Evolutionary conservation across 2,113 vertebrate genomes (phyloP), one percentile per base, ranked within the genome.

Genomic region (Nettapus auritus): DNA sequence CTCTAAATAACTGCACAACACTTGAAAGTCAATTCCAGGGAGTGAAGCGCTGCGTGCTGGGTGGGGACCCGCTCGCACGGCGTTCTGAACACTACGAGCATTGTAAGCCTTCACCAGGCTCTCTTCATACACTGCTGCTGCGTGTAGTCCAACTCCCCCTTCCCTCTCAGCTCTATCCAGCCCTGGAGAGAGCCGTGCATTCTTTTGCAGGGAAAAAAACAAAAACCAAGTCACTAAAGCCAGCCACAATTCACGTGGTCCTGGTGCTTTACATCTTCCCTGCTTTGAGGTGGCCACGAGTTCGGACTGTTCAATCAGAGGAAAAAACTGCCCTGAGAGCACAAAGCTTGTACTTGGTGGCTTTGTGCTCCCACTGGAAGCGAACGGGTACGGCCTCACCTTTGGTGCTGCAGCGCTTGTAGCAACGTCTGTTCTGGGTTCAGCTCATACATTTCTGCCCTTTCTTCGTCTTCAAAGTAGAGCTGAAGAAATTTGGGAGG

Each of bases 401-500:
- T 98, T 97, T 98, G 71, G 46, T 99, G 98, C 91, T 99, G 98
- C 78, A 99, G 86, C 38, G 96, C 94, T 46, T 98, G 94, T 22
- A 99, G 97, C 94, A 99, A 97, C 1, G 98, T 97, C 21, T 68
- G 97, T 12, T 97, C 84, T 40, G 97, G 96, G 88, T 98, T 75
- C 34, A 99, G 97, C 85, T 97, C 79, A 60, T 99, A 97, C 10
- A 99, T 96, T 3, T 98, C 98, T 84, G 97, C 97, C 83, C 96
- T 98, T 53, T 98, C 97, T 42, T 96, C 98, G 85, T 99, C 99
- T 96, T 99, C 99, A 98, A 99, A 99, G 85, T 98, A 99, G 63
- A 99, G 83, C 99, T 99, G 93, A 28, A 66, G 77, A 50, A 33
- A 88, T 10, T 21, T n/a, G 25, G 60, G 46, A 57, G 18, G 7